phyloP scores from a whole-genome alignment of 2,888 invertebrate species.

The Callyntrura guangdongensis region DNA sequence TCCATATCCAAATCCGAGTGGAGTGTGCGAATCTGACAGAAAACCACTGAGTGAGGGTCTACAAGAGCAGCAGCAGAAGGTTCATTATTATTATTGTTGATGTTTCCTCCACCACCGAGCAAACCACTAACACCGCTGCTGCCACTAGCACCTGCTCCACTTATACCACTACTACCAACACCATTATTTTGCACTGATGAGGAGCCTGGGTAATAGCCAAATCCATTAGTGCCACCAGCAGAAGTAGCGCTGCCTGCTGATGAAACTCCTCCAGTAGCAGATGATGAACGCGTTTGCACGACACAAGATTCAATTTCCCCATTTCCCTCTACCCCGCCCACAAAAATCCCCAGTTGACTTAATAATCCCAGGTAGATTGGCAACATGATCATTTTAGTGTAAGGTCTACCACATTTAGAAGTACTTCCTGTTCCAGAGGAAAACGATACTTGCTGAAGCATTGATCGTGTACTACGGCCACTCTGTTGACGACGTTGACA shows the following conservation, averaged over 20 bases:
- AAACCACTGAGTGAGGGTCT: slow-evolving; percentile 77
- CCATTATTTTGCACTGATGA: slow-evolving; percentile 73
- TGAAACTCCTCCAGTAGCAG: slow-evolving; percentile 59
- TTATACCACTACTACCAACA: slow-evolving; percentile 67
- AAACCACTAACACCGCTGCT: slow-evolving; percentile 62
- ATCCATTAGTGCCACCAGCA: slow-evolving; percentile 62
- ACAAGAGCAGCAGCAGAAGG: slow-evolving; percentile 40
- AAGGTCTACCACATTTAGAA: neutral
- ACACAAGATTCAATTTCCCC: slow-evolving; percentile 81
- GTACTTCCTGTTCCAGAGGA: slow-evolving; percentile 22
- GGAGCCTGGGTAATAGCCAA: slow-evolving; percentile 71
- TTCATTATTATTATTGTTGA: slow-evolving; percentile 68
- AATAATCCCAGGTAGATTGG: slow-evolving; percentile 73
- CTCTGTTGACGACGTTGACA: slow-evolving; percentile 37
- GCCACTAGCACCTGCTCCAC: slow-evolving; percentile 77
- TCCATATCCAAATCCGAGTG: slow-evolving; percentile 83
- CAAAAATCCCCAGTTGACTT: slow-evolving; percentile 68
- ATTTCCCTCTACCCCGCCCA: slow-evolving; percentile 71
- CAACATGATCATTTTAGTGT: slow-evolving; percentile 61
- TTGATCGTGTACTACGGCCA: slow-evolving; percentile 51
- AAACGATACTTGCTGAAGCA: slow-evolving; percentile 69
- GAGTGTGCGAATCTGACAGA: slow-evolving; percentile 84
- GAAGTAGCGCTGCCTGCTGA: slow-evolving; percentile 51
- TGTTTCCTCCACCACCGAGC: slow-evolving; percentile 51
- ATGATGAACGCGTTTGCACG: slow-evolving; percentile 77